Percentiles rank a stretch among this genome's conserved stretches.
Evolutionary conservation across 2,797 vertebrate genomes (phyloP).

Genomic region (Labeo calbasu): DNA sequence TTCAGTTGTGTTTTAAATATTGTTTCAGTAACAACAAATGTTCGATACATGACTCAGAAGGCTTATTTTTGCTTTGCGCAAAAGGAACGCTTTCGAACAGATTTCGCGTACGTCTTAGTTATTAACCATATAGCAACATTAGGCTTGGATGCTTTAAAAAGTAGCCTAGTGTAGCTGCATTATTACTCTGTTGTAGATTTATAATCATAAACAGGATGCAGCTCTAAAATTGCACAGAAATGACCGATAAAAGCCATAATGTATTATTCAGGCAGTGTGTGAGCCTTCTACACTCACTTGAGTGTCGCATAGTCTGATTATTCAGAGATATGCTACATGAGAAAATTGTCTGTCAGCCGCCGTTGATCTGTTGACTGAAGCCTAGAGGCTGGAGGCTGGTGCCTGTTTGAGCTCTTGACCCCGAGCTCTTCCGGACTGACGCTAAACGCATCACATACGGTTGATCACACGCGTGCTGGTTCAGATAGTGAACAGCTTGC

Average conservation of each 20-base stretch:
- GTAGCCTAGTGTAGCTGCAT: background rate
- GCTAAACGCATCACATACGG: slow-evolving; percentile 45
- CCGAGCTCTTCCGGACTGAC: slow-evolving; percentile 22
- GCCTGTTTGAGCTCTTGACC: slow-evolving; percentile 31
- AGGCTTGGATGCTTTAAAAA: background rate
- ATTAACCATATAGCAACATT: background rate
- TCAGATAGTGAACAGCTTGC: slow-evolving; percentile 29
- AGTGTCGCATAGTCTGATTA: background rate
- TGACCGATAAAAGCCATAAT: background rate
- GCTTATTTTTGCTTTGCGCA: background rate
- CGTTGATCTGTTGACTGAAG: slow-evolving; percentile 33
- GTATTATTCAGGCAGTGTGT: background rate
- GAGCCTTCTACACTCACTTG: background rate
- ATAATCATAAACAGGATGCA: background rate
- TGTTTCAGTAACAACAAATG: background rate
- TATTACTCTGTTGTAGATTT: background rate
- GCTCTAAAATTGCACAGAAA: background rate
- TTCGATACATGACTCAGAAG: background rate
- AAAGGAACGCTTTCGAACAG: background rate
- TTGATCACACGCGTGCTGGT: slow-evolving; percentile 47
- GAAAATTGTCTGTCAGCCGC: background rate
- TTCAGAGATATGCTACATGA: background rate
- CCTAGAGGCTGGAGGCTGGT: slow-evolving; percentile 21
- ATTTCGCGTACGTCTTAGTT: background rate
- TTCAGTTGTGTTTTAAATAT: background rate